These are phyloP conservation scores for Dioctria linearis DNA, from an alignment of 2,888 invertebrate genomes.

Conservation along the genomic window DNA sequence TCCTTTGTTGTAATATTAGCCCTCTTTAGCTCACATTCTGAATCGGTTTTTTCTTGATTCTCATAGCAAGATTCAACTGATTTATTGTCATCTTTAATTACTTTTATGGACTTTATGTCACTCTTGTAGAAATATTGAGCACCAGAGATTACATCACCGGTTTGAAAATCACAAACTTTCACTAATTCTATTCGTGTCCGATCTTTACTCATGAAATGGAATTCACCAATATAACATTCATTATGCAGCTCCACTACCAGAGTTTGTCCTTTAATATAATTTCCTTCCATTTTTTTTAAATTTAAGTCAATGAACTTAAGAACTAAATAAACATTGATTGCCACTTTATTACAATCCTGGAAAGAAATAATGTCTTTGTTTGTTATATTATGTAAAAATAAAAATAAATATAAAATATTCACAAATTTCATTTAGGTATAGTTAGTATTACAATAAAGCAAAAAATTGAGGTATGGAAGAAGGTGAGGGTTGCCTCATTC, in stretches of 20 bases:
- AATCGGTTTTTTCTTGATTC: conserved; percentile 7
- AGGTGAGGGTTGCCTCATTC: no score
- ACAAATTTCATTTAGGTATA: no score
- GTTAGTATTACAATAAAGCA: no score
- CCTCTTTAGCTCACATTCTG: conserved; percentile 6
- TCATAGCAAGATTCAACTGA: conserved; percentile 3
- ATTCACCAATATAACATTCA: conserved; percentile 57
- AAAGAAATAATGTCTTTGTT: not conserved
- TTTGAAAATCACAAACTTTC: conserved; percentile 54
- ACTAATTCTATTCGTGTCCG: conserved; percentile 52
- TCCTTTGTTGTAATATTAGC: conserved; percentile 50
- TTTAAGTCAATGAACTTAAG: not conserved
- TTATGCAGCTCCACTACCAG: conserved; percentile 50
- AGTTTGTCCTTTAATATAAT: conserved; percentile 39
- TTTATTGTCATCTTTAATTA: conserved; percentile 46
- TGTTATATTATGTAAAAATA: no score
- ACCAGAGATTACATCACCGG: conserved; percentile 36
- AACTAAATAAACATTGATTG: not conserved
- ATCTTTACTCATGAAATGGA: conserved; percentile 47
- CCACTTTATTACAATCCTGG: not conserved
- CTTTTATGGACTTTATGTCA: conserved; percentile 55
- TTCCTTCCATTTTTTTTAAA: conserved; percentile 38
- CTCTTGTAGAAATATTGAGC: conserved; percentile 55
- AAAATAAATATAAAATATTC: no score
- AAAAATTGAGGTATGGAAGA: no score